Conservation (phyloP, 2,113 vertebrate genomes). For the Salvelinus alpinus region DNA sequence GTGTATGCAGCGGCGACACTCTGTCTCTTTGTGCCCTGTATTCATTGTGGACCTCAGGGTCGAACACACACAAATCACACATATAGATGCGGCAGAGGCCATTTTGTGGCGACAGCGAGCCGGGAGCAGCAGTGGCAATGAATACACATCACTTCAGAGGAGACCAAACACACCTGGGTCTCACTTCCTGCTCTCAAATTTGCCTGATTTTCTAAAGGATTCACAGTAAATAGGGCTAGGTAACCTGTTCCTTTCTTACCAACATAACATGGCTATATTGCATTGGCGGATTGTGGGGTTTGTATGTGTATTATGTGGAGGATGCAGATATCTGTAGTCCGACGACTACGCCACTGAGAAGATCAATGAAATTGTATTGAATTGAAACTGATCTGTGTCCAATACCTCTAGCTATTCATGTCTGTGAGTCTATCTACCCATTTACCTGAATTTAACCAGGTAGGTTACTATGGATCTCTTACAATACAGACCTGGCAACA, state of each 20-base stretch:
- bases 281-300: too few relatives aligned
- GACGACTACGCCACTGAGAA: too few relatives aligned
- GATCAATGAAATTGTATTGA: too few relatives aligned
- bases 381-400: too few relatives aligned
- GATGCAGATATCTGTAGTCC: too few relatives aligned
- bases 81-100: slow-evolving; percentile 66
- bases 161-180: slow-evolving; percentile 52
- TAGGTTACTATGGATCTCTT: not conserved
- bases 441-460: not conserved
- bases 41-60: slow-evolving; percentile 63
- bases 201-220: too few relatives aligned
- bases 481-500: not conserved
- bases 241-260: too few relatives aligned
- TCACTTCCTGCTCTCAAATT: slow-evolving; percentile 16
- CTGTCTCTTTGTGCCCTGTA: slow-evolving; percentile 63
- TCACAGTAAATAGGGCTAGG: too few relatives aligned
- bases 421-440: too few relatives aligned
- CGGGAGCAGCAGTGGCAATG: slow-evolving; percentile 68
- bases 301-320: too few relatives aligned
- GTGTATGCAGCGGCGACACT: slow-evolving; percentile 39
- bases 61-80: slow-evolving; percentile 70
- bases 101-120: slow-evolving; percentile 63
- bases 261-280: too few relatives aligned
- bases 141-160: slow-evolving; percentile 60
- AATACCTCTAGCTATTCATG: too few relatives aligned